phyloP scores from a whole-genome alignment of 2,113 vertebrate genomes.

The Catharus minimus region DNA sequence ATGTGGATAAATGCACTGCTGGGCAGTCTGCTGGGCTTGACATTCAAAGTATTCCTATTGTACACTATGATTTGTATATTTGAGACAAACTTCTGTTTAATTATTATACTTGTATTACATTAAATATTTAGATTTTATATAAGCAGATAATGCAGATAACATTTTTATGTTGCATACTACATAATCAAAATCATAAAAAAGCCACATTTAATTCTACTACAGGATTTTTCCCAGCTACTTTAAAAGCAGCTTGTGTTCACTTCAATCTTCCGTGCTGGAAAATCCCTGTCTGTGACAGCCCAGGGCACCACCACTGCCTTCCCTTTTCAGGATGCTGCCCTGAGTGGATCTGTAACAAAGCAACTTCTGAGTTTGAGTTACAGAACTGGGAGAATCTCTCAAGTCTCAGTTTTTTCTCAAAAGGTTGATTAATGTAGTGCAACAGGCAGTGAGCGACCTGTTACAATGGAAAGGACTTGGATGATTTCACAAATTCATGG shows the following conservation, averaged over 20 bases:
- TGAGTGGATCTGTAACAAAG: background rate
- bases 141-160: background rate
- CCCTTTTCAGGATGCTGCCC: background rate
- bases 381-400: background rate
- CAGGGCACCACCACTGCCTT: background rate
- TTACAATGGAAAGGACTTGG: background rate
- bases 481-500: background rate
- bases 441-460: too few relatives aligned
- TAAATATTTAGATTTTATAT: background rate
- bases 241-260: background rate
- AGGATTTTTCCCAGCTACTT: background rate
- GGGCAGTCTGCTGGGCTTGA: background rate
- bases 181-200: background rate
- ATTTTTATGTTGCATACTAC: background rate
- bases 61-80: background rate
- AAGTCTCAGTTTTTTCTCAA: background rate
- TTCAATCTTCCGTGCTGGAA: background rate
- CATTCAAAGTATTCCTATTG: fast-evolving
- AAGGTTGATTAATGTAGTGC: background rate
- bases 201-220: background rate
- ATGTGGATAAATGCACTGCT: background rate
- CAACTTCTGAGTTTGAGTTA: background rate
- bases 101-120: background rate
- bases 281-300: background rate
- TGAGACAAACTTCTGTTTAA: background rate